Base-by-base conservation (phyloP, 2,797 vertebrate genomes). In the Arrhamphus sclerolepis region DNA sequence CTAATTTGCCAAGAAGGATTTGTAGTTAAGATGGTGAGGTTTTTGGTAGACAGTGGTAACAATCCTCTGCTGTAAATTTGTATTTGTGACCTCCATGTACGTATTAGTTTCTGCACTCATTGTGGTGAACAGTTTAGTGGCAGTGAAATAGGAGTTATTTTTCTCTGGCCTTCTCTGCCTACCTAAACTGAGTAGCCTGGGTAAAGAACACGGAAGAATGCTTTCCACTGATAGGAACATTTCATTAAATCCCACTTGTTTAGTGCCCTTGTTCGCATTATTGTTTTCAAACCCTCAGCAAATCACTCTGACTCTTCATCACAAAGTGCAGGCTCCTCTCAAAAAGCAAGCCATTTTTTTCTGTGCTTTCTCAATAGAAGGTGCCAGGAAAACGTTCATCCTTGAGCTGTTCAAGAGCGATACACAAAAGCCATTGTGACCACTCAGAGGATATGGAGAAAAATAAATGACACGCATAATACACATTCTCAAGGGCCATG, bases 321-420 rank as follows among this genome's bases (percentile, higher is more conserved):
- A 73, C 61, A 19, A 65, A 84, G 71, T 80, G 63, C 62, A 78
- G 75, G 66, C 74, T 74, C 73, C 77, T 81, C 73, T 86, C 84
- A 86, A 84, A 84, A 85, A 86, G 67, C 70, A 46, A 72, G 78
- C 40, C 78, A 72, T 81, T 72, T 83, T n/a, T 69, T 81, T 75
- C 63, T 58, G 62, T 18, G 70, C 74, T 78, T 75, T 75, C 60
- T 87, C 78, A 82, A 86, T 77, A 76, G 71, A 81, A 86, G 75
- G 71, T 82, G 75, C 82, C 79, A 84, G 80, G 75, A 81, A 87
- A 83, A 86, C 85, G 70, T 86, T 88, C 82, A 87, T 80, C 83
- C 83, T 89, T 86, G 81, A 88, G 86, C 74, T 85, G 80, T 87
- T 89, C 83, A 87, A 89, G 81, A 87, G 80, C 64, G 75, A 85